A percentile compares a stretch with the other conserved stretches of the same genome.
phyloP scores from a whole-genome alignment of 1,140 invertebrate genomes.

The Hyles euphorbiae region DNA sequence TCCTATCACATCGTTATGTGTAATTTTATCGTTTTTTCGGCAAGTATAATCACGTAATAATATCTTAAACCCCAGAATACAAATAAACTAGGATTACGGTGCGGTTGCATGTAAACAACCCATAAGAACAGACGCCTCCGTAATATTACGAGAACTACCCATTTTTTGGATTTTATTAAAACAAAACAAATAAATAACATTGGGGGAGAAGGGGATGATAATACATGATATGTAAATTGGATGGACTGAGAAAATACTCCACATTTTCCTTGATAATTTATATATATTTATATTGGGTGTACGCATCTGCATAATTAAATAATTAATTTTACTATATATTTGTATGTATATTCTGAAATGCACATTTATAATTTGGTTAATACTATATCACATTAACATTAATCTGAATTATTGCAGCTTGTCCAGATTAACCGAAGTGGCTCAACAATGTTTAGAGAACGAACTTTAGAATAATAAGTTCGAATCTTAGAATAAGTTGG shows the following conservation, averaged over 20 bases:
- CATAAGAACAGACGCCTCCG: conserved; percentile 53
- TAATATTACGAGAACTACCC: conserved; percentile 58
- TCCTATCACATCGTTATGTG: conserved; percentile 1
- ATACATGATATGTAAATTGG: conserved; percentile 25
- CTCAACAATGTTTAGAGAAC: too few species aligned
- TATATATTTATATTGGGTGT: too few species aligned
- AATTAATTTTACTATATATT: too few species aligned
- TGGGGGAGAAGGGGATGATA: conserved; percentile 20
- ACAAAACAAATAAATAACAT: conserved; percentile 31
- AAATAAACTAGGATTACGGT: conserved; percentile 5
- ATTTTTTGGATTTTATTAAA: conserved; percentile 57
- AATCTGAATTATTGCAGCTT: too few species aligned
- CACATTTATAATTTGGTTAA: too few species aligned
- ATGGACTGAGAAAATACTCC: conserved; percentile 8
- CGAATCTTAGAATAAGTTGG: too few species aligned
- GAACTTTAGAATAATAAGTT: too few species aligned
- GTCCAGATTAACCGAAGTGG: too few species aligned
- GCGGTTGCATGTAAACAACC: conserved; percentile 57
- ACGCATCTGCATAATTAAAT: too few species aligned
- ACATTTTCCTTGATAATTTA: too few species aligned
- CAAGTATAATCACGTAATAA: conserved; percentile 6
- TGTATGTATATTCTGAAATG: too few species aligned
- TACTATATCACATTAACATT: too few species aligned
- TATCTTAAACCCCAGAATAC: not conserved
- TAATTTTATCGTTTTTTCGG: not conserved